These are phyloP conservation scores for Sussaba pulchella DNA, from an alignment of 2,888 invertebrate species.

Conservation along the genomic window DNA sequence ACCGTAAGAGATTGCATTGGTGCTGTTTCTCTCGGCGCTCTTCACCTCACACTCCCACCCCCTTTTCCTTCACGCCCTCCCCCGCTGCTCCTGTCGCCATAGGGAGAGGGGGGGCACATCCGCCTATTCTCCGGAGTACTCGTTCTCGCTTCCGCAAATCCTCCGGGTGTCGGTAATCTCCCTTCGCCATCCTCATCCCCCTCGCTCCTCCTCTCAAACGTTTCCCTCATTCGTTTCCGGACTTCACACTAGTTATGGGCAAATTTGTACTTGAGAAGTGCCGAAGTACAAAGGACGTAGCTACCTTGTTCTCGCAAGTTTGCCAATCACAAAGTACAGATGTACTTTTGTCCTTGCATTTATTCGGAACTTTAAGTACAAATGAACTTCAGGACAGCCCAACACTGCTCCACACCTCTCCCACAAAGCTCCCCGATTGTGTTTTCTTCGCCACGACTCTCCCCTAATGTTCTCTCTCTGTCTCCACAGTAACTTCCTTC, in stretches of 20 bases:
- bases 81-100: not conserved
- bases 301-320: too few relatives aligned
- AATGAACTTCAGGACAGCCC: too few relatives aligned
- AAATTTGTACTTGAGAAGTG: too few relatives aligned
- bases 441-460: too few relatives aligned
- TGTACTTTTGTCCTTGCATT: too few relatives aligned
- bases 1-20: conserved; percentile 53
- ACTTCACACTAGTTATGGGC: too few relatives aligned
- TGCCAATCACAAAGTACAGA: too few relatives aligned
- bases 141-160: conserved; percentile 15
- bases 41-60: not conserved
- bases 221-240: not conserved
- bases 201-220: not conserved
- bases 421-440: too few relatives aligned
- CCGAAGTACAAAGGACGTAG: too few relatives aligned
- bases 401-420: too few relatives aligned
- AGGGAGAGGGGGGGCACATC: conserved; percentile 4
- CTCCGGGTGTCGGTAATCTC: conserved; percentile 37
- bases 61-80: too few relatives aligned
- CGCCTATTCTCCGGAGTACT: not conserved
- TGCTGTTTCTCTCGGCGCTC: conserved; percentile 25
- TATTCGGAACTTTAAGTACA: too few relatives aligned
- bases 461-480: conserved; percentile 9
- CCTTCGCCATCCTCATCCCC: conserved; percentile 23
- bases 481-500: conserved; percentile 1